Conservation (phyloP, 1,140 invertebrate species). For the Listronotus bonariensis region DNA sequence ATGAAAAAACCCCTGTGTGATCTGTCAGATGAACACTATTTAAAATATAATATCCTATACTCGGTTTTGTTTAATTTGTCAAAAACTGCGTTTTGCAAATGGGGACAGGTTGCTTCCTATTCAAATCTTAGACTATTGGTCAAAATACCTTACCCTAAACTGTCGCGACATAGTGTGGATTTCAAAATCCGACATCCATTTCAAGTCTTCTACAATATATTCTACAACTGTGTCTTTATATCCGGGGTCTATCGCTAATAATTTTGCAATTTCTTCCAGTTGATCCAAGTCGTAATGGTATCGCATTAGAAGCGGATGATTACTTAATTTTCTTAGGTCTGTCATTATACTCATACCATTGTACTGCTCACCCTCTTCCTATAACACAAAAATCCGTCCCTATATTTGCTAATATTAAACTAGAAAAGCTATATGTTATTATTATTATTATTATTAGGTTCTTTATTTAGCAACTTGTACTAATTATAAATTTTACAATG, state of each 20-base stretch:
- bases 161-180: conserved; percentile 77
- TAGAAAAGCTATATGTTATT: too few species aligned
- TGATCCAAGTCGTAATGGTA: conserved; percentile 77
- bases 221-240: conserved; percentile 82
- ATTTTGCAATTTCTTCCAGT: conserved; percentile 72
- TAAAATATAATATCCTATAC: too few species aligned
- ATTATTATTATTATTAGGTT: too few species aligned
- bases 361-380: conserved; percentile 40
- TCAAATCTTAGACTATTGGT: too few species aligned
- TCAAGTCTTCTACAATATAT: conserved; percentile 86
- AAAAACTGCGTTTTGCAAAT: too few species aligned
- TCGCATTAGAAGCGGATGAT: conserved; percentile 84
- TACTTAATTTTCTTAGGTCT: conserved; percentile 85
- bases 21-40: too few species aligned
- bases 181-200: conserved; percentile 89
- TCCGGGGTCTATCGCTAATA: conserved; percentile 69
- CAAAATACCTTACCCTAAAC: conserved; percentile 62
- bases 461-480: too few species aligned
- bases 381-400: neutral
- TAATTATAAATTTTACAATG: too few species aligned
- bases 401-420: too few species aligned
- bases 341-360: conserved; percentile 83
- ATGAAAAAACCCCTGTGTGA: too few species aligned
- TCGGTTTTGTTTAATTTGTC: too few species aligned
- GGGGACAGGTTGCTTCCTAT: too few species aligned